Evolutionary conservation across 1,140 invertebrate genomes (phyloP).

Genomic region (Drosophila oshimai): DNA sequence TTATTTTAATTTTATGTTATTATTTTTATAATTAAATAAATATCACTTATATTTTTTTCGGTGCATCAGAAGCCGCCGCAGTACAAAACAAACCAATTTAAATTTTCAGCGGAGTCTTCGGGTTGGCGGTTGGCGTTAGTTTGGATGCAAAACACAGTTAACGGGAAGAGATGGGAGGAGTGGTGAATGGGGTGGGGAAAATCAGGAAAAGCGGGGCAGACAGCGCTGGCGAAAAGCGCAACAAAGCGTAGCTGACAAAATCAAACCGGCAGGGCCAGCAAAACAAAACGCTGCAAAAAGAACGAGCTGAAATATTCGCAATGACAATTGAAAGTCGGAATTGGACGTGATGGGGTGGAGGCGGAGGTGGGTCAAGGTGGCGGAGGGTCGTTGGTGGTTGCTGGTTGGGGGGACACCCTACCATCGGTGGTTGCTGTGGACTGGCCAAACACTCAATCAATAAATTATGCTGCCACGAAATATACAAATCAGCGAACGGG

Average conservation of each 20-base stretch:
- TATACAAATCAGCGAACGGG: conserved; percentile 71
- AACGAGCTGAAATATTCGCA: conserved; percentile 53
- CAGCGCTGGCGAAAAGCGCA: conserved; percentile 71
- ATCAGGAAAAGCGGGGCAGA: conserved; percentile 7
- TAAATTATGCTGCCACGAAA: conserved; percentile 79
- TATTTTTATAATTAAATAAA: too few species aligned
- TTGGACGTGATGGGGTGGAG: conserved; percentile 2
- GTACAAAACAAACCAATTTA: conserved; percentile 80
- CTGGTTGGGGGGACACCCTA: not conserved
- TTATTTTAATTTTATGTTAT: too few species aligned
- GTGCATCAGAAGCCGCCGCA: conserved; percentile 51
- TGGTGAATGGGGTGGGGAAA: conserved; percentile 5
- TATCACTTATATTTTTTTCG: not conserved
- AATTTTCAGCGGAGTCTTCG: conserved; percentile 63
- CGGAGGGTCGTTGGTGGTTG: not conserved
- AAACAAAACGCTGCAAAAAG: conserved; percentile 37
- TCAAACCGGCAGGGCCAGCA: conserved; percentile 56
- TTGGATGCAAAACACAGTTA: conserved; percentile 40
- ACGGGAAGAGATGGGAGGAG: not conserved
- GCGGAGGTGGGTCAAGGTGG: not conserved
- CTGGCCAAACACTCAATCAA: conserved; percentile 77
- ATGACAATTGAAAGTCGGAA: conserved; percentile 64
- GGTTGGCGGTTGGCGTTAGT: conserved; percentile 15
- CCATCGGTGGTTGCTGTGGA: conserved; percentile 28
- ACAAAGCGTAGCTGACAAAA: conserved; percentile 79